A percentile compares a stretch with the other conserved stretches of the same genome.
These are phyloP conservation scores for Furnarius figulus DNA, from an alignment of 2,113 vertebrate species.

Conservation along the genomic window DNA sequence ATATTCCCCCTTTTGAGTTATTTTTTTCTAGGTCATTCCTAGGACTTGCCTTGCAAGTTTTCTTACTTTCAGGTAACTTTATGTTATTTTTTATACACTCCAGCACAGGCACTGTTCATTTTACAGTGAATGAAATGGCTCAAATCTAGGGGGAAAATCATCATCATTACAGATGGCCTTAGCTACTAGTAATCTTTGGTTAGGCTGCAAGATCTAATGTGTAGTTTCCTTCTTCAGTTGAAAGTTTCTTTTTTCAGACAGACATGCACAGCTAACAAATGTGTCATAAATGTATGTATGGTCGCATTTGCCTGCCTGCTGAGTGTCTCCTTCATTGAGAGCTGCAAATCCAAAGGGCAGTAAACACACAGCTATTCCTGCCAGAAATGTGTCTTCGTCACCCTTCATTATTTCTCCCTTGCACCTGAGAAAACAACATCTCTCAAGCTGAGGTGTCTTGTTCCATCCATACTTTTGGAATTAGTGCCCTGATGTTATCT, in stretches of 20 bases:
- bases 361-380: background rate
- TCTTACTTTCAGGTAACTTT: background rate
- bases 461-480: background rate
- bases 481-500: background rate
- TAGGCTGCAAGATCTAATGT: background rate
- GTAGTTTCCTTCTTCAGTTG: background rate
- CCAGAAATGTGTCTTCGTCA: background rate
- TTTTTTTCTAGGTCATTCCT: background rate
- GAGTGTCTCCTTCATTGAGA: background rate
- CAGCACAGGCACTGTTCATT: background rate
- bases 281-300: background rate
- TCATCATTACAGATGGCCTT: background rate
- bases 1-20: background rate
- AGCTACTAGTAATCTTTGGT: background rate
- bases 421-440: background rate
- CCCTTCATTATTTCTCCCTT: background rate
- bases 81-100: background rate
- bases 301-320: background rate
- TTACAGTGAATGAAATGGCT: background rate
- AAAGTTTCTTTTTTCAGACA: background rate
- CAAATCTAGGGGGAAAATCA: background rate
- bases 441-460: background rate
- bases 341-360: background rate
- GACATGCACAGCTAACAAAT: background rate
- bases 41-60: background rate